Evolutionary conservation across 23 tunicate genomes (phyloP).

Genomic region (Oikopleura vanhoeffeni): DNA sequence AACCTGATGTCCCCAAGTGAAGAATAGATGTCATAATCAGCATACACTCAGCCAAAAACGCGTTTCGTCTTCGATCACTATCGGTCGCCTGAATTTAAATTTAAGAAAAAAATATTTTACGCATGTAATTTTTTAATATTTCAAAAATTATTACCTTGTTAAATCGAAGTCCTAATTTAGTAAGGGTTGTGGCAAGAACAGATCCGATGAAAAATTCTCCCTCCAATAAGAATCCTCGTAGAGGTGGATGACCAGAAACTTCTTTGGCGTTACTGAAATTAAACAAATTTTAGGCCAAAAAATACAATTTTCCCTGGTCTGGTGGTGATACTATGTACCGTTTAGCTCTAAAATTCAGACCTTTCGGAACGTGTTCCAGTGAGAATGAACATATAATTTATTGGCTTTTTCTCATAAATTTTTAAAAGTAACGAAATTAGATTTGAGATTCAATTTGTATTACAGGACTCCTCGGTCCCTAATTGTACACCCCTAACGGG

Average conservation of each 20-base stretch:
- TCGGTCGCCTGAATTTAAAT: conserved; percentile 19
- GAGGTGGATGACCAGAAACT: conserved; percentile 41
- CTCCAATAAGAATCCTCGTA: conserved; percentile 68
- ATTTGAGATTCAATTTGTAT: too few relatives aligned
- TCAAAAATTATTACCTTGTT: background rate
- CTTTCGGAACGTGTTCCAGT: too few relatives aligned
- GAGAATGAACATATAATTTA: too few relatives aligned
- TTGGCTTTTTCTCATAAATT: too few relatives aligned
- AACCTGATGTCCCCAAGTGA: conserved; percentile 50
- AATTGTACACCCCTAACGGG: too few relatives aligned
- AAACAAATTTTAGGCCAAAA: conserved; percentile 9
- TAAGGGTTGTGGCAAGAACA: conserved; percentile 58
- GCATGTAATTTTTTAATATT: too few relatives aligned
- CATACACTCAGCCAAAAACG: conserved; percentile 70
- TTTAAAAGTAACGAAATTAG: too few relatives aligned
- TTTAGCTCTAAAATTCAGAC: too few relatives aligned
- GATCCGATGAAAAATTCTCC: conserved; percentile 67
- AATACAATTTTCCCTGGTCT: too few relatives aligned
- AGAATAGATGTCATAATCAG: conserved; percentile 58
- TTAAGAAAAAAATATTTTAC: too few relatives aligned
- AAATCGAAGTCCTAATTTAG: conserved; percentile 70
- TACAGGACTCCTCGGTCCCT: too few relatives aligned
- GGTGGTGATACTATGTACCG: too few relatives aligned
- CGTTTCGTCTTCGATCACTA: background rate
- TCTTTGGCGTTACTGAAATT: background rate